phyloP scores from a whole-genome alignment of 2,888 invertebrate species.

The Melanostoma scalare region DNA sequence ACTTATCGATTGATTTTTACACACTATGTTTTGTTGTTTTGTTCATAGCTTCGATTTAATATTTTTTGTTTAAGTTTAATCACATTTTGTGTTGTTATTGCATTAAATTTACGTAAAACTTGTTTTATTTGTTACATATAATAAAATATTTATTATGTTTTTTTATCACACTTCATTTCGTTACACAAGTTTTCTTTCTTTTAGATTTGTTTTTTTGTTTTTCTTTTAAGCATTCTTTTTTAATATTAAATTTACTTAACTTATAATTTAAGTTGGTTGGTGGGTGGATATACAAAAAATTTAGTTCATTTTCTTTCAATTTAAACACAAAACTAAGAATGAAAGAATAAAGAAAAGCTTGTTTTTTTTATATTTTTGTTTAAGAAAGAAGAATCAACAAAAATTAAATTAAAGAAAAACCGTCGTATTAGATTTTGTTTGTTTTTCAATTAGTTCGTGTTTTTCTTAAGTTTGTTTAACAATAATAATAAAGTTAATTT shows the following conservation, averaged over 20 bases:
- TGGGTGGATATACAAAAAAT: constrained; percentile 71
- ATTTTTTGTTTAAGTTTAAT: constrained; percentile 42
- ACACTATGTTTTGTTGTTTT: constrained; percentile 17
- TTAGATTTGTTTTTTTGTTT: constrained; percentile 5
- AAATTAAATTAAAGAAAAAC: constrained; percentile 31
- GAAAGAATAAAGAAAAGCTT: constrained; percentile 14
- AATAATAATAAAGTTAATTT: constrained; percentile 59
- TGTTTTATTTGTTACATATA: constrained; percentile 28
- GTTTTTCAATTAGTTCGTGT: constrained; percentile 27
- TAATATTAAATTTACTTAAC: constrained; percentile 58
- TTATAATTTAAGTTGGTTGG: constrained; percentile 65
- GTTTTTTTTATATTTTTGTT: background rate
- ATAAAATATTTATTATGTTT: constrained; percentile 22
- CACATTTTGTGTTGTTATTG: constrained; percentile 66
- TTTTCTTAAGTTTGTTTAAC: constrained; percentile 43
- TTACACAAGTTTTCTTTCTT: constrained; percentile 51
- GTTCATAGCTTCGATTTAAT: constrained; percentile 8
- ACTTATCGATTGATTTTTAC: constrained; percentile 9
- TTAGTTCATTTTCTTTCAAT: constrained; percentile 53
- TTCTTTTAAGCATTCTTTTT: constrained; percentile 20
- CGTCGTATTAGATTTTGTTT: constrained; percentile 41
- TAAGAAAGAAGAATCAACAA: constrained; percentile 25
- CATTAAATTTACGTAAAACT: constrained; percentile 52
- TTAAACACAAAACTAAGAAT: constrained; percentile 27
- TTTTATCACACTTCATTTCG: constrained; percentile 70